Conservation (phyloP, 1,140 invertebrate species). For the Antheraea pernyi region DNA sequence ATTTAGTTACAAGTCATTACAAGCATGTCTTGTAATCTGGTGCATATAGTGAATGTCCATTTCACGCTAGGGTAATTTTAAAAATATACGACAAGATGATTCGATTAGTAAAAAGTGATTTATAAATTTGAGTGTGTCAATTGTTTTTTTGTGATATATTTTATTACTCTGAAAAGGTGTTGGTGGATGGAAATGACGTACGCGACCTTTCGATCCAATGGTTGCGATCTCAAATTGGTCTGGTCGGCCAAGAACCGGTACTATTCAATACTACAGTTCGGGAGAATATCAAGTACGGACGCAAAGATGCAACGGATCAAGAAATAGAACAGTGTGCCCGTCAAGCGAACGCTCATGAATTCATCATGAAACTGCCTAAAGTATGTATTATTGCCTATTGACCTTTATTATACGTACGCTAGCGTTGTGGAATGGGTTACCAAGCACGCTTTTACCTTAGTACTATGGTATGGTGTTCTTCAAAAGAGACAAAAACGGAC, state of each 20-base stretch:
- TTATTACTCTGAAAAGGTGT: constrained; percentile 66
- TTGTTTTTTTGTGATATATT: too few species aligned
- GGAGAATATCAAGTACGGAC: constrained; percentile 83
- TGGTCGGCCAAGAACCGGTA: constrained; percentile 91
- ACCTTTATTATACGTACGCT: background rate
- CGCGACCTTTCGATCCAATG: constrained; percentile 85
- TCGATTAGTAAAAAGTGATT: too few species aligned
- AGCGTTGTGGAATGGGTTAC: too few species aligned
- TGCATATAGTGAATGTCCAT: too few species aligned
- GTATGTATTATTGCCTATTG: constrained; percentile 68
- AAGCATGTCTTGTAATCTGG: too few species aligned
- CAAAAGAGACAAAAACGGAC: too few species aligned
- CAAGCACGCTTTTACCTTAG: too few species aligned
- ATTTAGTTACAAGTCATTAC: too few species aligned
- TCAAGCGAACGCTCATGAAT: constrained; percentile 90
- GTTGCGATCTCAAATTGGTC: constrained; percentile 85
- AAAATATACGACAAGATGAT: too few species aligned
- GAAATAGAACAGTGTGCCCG: constrained; percentile 83
- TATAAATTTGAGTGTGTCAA: too few species aligned
- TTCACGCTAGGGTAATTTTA: too few species aligned
- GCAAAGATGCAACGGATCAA: constrained; percentile 80
- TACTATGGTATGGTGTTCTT: too few species aligned
- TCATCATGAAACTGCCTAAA: constrained; percentile 87
- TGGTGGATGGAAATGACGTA: constrained; percentile 83
- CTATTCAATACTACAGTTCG: constrained; percentile 87